Base-by-base conservation (phyloP, 23 tunicate species). In the Styela clava region DNA sequence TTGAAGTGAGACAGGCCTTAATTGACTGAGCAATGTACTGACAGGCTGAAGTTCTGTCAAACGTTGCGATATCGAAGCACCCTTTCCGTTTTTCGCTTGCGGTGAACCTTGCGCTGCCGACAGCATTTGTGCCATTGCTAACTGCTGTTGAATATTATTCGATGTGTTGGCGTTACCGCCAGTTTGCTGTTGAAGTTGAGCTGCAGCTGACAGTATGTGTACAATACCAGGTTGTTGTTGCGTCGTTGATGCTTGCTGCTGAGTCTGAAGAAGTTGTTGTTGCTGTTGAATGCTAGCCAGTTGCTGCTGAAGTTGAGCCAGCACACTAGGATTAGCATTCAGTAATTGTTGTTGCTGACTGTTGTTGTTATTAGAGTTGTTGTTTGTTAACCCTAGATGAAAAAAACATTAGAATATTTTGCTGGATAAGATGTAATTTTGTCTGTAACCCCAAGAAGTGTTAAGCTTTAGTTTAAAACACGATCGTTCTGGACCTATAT, bases 141-240 rank as follows among this genome's bases (percentile, higher is more conserved):
- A 62, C 73, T 92, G 97, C 44, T 86, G 89, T 37, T 80, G 97
- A 20, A 80, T 84, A 62, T 81, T 84, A 61, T 72, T 85, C 27
- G 35, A 37, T 0, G 81, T 18, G 67, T 76, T 76, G 16, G 81
- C 63, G 65, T 76, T 76, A 64, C 62, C 31, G 52, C 65, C 35
- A 20, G 85, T 69, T 69, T 82, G 97, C 44, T 91, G 97, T 24
- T 73, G 97, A 12, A 93, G 52, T 82, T 93, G 98, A 1, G 98
- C 98, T 19, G 98, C 98, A 3, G 98, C 98, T 31, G 98, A 93
- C 37, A 93, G 63, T 29, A 93, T 93, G 88, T 93, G 96, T 25
- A 90, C 89, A 62, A 90, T 90, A 21, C 96, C 96, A 31, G 83
- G 89, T 61, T 90, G 96, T 35, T 83, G 83, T 22, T 74, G 82